Conservation (phyloP, 2,888 invertebrate species). For the Graphium colonna region DNA sequence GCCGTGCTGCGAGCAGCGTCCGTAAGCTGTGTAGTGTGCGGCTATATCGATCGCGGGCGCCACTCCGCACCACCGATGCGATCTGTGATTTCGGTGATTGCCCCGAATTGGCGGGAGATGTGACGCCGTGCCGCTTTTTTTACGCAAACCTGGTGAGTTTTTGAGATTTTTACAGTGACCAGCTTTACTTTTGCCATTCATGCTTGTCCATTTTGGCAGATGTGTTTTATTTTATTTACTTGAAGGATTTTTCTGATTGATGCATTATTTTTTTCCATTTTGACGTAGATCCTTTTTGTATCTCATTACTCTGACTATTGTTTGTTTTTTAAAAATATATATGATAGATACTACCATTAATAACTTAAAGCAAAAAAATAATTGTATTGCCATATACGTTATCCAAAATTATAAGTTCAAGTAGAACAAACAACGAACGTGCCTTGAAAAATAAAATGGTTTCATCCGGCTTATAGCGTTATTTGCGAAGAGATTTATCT, state of each 20-base stretch:
- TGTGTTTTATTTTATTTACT: too few species aligned
- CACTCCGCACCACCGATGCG: conserved; percentile 60
- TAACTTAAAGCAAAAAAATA: too few species aligned
- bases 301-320: too few species aligned
- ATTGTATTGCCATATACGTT: too few species aligned
- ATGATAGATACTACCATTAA: too few species aligned
- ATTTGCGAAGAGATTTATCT: not conserved
- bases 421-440: not conserved
- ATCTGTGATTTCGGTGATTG: conserved; percentile 63
- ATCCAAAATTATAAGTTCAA: not conserved
- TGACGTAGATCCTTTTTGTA: too few species aligned
- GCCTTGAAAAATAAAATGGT: not conserved
- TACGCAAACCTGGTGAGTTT: conserved; percentile 29
- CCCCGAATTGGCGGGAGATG: conserved; percentile 67
- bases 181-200: too few species aligned
- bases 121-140: conserved; percentile 46
- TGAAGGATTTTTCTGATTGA: not conserved
- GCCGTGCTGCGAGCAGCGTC: conserved; percentile 54
- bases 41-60: conserved; percentile 69
- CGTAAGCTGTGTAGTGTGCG: conserved; percentile 58
- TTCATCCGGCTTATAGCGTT: not conserved
- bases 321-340: too few species aligned
- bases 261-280: not conserved
- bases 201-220: too few species aligned
- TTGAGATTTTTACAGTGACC: not conserved